Evolutionary conservation across 2,888 invertebrate genomes (phyloP), one percentile per base, ranked within the genome.

Genomic region (Abrostola tripartita): DNA sequence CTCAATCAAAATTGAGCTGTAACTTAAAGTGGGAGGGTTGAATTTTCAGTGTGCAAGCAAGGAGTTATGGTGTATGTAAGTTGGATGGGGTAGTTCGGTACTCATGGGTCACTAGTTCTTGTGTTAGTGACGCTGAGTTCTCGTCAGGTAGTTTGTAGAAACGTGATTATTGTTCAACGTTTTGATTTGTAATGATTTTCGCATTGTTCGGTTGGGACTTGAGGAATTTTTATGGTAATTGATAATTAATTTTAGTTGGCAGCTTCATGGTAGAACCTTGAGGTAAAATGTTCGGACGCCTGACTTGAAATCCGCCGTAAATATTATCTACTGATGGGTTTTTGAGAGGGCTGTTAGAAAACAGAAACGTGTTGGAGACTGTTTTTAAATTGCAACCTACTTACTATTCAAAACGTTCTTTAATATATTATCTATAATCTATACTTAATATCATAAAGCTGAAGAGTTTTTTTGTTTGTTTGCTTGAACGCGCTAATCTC

Each of bases 121-220:
- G 80, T 61, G 77, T 74, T 74, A 71, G 79, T 61, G 58, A 63
- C 72, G 70, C 60, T 67, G 68, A 44, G 63, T 52, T 52, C 42
- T 59, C 61, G 71, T 65, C 79, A 81, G 78, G 74, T 69, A 80
- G 81, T 69, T 76, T 63, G 71, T 62, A 57, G 66, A 63, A 62
- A 76, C 68, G 80, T 76, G 73, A 81, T 81, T 79, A 79, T 70
- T 66, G 68, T 73, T 44, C 65, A 52, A 36, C 52, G 71, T 72
- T 81, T 81, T 79, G 78, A 76, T 79, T 81, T 79, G 72, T 71
- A 81, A 79, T 64, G 66, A 81, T 76, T 77, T 77, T 81, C 65
- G 71, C 65, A 75, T 76, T 79, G 74, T 78, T 66, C 52, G 54
- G 35, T 37, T 24, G 37, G 24, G 40, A 65, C 11, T 49, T 36